phyloP scores from a whole-genome alignment of 2,113 vertebrate species.

The Notarius quadriscutis region DNA sequence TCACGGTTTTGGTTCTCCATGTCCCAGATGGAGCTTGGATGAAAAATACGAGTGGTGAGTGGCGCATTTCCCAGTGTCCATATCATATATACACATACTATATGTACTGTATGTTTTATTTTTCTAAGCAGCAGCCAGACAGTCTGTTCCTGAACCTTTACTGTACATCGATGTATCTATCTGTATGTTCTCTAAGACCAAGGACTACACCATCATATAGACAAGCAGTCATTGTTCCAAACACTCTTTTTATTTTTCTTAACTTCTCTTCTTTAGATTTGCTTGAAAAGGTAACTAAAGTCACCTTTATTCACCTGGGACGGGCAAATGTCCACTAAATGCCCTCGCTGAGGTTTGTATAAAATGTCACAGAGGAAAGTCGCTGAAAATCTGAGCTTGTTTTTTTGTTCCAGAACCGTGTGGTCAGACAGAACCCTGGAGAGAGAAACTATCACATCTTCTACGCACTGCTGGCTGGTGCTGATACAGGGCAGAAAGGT shows the following conservation, averaged over 20 bases:
- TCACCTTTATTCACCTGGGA: slow-evolving; percentile 7
- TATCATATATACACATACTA: background rate
- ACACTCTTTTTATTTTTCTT: slow-evolving; percentile 56
- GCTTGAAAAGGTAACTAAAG: slow-evolving; percentile 75
- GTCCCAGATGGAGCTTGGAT: too few species aligned
- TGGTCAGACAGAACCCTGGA: slow-evolving; percentile 86
- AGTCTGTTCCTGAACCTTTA: background rate
- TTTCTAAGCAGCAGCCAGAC: background rate
- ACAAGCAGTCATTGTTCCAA: background rate
- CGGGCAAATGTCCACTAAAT: background rate
- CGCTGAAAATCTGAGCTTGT: slow-evolving; percentile 25
- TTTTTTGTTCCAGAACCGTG: slow-evolving; percentile 80
- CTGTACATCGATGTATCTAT: background rate
- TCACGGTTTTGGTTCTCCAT: too few species aligned
- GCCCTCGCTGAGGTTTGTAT: background rate
- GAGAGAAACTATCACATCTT: slow-evolving; percentile 92
- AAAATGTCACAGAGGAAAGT: background rate
- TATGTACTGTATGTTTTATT: background rate
- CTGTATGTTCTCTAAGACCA: background rate
- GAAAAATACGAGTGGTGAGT: too few species aligned
- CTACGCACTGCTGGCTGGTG: slow-evolving; percentile 84
- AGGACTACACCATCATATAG: background rate
- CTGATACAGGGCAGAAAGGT: slow-evolving; percentile 80
- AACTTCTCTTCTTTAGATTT: slow-evolving; percentile 69
- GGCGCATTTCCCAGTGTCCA: too few species aligned